Conservation (phyloP, 2,113 vertebrate genomes). For the Pelodiscus sinensis region DNA sequence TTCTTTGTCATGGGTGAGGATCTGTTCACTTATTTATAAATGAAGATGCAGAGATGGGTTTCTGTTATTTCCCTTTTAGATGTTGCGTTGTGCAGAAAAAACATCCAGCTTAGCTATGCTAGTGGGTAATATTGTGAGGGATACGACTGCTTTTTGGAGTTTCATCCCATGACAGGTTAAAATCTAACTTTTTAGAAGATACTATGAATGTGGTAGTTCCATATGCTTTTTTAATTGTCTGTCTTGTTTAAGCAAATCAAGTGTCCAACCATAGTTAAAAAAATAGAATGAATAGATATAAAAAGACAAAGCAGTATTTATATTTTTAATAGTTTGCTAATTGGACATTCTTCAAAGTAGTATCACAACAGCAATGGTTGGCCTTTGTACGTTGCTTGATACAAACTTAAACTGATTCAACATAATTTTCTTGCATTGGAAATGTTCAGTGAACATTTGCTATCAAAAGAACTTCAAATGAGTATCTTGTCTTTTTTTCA, state of each 20-base stretch:
- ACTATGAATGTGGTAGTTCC: not conserved
- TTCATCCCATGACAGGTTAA: not conserved
- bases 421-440: conserved; percentile 24
- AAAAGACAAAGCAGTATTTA: not conserved
- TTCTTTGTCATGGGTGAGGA: not conserved
- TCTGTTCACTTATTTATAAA: not conserved
- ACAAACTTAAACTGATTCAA: conserved; percentile 6
- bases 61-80: not conserved
- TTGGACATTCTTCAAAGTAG: not conserved
- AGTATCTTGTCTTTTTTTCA: not conserved
- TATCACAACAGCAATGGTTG: not conserved
- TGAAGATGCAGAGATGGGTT: not conserved
- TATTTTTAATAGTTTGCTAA: not conserved
- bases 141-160: not conserved
- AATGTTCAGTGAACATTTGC: not conserved
- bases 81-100: not conserved
- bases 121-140: not conserved
- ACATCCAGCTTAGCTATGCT: not conserved
- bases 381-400: conserved; percentile 31
- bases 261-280: not conserved
- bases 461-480: conserved; percentile 39
- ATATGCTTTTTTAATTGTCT: not conserved
- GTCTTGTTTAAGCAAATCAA: not conserved
- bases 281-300: not conserved
- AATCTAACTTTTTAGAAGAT: not conserved